Conservation (phyloP, 2,113 vertebrate species). For the Onychostruthus taczanowskii region DNA sequence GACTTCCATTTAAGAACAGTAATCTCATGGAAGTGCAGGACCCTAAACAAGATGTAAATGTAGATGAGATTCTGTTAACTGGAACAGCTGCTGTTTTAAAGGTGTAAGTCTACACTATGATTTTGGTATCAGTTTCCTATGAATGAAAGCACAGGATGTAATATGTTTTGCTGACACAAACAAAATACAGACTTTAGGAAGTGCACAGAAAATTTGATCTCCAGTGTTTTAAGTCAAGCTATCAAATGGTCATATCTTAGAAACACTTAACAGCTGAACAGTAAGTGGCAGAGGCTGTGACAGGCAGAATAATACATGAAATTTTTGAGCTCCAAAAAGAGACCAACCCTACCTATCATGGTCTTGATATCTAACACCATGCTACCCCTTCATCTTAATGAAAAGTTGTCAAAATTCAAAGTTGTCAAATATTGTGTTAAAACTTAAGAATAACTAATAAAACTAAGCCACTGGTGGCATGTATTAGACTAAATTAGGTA, state of each 20-base stretch:
- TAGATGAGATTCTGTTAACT: neutral
- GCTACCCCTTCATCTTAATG: neutral
- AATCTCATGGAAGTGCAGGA: neutral
- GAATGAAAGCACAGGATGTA: neutral
- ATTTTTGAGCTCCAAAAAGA: neutral
- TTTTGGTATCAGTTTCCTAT: neutral
- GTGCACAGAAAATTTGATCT: neutral
- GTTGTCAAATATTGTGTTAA: neutral
- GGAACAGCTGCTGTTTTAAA: neutral
- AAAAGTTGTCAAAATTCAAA: neutral
- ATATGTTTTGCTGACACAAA: neutral
- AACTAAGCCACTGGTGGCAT: neutral
- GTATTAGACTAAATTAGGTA: neutral
- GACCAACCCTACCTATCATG: fast-evolving
- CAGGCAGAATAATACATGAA: neutral
- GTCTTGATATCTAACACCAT: neutral
- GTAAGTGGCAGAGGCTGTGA: neutral
- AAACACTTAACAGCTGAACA: neutral
- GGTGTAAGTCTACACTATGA: neutral
- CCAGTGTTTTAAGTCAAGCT: neutral
- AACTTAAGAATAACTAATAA: neutral
- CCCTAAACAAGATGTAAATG: neutral
- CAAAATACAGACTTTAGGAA: neutral
- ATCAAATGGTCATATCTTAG: neutral
- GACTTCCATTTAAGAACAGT: neutral